Conservation (phyloP, 2,797 vertebrate genomes). For the Garrulus glandarius region DNA sequence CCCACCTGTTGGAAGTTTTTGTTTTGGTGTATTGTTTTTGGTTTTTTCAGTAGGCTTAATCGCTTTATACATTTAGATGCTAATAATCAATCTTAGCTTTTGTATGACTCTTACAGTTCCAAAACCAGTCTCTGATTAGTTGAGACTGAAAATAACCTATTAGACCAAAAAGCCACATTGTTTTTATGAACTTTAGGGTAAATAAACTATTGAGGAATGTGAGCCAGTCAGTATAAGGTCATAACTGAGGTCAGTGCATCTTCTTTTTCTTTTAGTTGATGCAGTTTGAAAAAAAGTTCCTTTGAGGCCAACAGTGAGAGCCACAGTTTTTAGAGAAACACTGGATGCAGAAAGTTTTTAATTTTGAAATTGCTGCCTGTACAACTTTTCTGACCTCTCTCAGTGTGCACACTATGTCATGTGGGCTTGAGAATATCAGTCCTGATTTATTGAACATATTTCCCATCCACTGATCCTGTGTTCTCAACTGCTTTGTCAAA, state of each 20-base stretch:
- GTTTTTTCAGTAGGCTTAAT: background rate
- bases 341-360: background rate
- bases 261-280: background rate
- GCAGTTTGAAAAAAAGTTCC: background rate
- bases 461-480: background rate
- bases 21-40: background rate
- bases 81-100: background rate
- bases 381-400: background rate
- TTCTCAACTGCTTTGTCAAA: background rate
- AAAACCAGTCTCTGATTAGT: background rate
- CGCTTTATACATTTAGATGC: background rate
- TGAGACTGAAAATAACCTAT: constrained; percentile 2
- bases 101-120: background rate
- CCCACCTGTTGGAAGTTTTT: background rate
- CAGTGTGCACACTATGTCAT: rapidly evolving
- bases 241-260: background rate
- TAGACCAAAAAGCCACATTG: background rate
- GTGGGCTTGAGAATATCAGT: background rate
- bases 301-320: background rate
- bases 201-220: constrained; percentile 20
- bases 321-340: background rate
- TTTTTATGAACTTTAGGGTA: constrained; percentile 14
- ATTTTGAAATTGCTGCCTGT: background rate
- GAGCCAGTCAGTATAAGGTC: background rate
- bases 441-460: background rate